phyloP scores from a whole-genome alignment of 2,888 invertebrate genomes.

The Gari tellinella region DNA sequence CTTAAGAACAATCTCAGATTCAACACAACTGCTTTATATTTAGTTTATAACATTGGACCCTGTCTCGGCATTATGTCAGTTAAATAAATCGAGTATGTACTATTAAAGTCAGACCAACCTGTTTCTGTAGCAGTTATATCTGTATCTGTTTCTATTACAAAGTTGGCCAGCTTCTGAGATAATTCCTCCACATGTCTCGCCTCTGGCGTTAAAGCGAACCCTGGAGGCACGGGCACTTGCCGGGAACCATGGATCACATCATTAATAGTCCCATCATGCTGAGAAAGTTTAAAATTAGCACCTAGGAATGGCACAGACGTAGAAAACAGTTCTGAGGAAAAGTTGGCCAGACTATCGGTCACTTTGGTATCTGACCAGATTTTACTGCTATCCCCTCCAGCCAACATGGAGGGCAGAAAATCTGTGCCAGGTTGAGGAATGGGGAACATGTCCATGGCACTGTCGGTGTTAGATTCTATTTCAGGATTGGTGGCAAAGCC shows the following conservation, averaged over 20 bases:
- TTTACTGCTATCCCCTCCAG: slow-evolving; percentile 51
- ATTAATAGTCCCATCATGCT: slow-evolving; percentile 66
- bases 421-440: slow-evolving; percentile 28
- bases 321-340: slow-evolving; percentile 79
- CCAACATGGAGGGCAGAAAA: slow-evolving; percentile 35
- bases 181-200: slow-evolving; percentile 82
- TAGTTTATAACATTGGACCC: no score
- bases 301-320: slow-evolving; percentile 77
- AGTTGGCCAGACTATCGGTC: slow-evolving; percentile 71
- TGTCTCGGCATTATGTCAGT: no score
- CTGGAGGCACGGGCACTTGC: slow-evolving; percentile 63
- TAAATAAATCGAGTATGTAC: no score
- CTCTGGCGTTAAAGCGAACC: slow-evolving; percentile 75
- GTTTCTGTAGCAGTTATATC: slow-evolving; percentile 80
- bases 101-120: slow-evolving; percentile 69
- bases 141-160: slow-evolving; percentile 84
- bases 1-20: no score
- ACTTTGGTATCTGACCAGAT: slow-evolving; percentile 63
- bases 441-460: slow-evolving; percentile 14
- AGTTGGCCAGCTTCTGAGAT: slow-evolving; percentile 82
- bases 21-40: no score
- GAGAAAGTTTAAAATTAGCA: slow-evolving; percentile 67
- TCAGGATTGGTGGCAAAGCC: slow-evolving; percentile 62
- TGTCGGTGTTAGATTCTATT: slow-evolving; percentile 12
- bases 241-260: slow-evolving; percentile 80